phyloP scores from a whole-genome alignment of 2,888 invertebrate genomes.

The Drosophila aldrichi region DNA sequence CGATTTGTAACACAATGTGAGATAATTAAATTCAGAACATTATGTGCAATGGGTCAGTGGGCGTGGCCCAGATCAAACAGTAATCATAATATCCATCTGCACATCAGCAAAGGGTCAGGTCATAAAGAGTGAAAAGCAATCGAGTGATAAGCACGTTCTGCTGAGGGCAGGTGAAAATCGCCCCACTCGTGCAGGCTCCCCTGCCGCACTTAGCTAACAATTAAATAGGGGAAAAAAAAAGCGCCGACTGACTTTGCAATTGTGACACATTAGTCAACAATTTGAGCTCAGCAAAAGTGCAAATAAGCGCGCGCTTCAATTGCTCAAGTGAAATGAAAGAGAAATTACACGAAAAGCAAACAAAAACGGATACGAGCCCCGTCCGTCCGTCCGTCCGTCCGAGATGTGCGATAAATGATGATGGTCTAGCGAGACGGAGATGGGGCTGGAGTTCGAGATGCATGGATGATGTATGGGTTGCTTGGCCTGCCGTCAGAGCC shows the following conservation, averaged over 20 bases:
- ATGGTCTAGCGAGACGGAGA: slow-evolving; percentile 1
- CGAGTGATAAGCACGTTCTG: slow-evolving; percentile 69
- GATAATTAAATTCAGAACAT: slow-evolving; percentile 44
- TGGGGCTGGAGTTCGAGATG: slow-evolving; percentile 11
- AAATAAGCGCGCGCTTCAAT: slow-evolving; percentile 81
- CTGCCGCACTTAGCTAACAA: neutral
- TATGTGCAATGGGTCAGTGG: neutral
- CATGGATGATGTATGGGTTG: slow-evolving; percentile 21
- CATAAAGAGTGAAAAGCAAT: slow-evolving; percentile 29
- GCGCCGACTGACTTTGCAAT: slow-evolving; percentile 72
- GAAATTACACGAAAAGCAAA: slow-evolving; percentile 81
- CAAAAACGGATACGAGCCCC: slow-evolving; percentile 62
- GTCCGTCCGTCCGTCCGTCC: slow-evolving; percentile 23
- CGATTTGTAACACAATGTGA: slow-evolving; percentile 56
- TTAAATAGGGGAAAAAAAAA: slow-evolving; percentile 47
- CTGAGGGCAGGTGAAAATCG: slow-evolving; percentile 54
- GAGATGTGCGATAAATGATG: slow-evolving; percentile 51
- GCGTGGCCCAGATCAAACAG: slow-evolving; percentile 2
- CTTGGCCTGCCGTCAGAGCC: slow-evolving; percentile 21
- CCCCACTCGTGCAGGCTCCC: neutral
- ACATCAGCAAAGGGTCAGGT: slow-evolving; percentile 8
- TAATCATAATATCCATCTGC: neutral
- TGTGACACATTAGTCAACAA: slow-evolving; percentile 84
- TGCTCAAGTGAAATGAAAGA: slow-evolving; percentile 84
- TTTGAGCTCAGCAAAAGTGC: slow-evolving; percentile 83